Evolutionary conservation across 2,113 vertebrate genomes (phyloP).

Genomic region (Neolamprologus fasciatus): DNA sequence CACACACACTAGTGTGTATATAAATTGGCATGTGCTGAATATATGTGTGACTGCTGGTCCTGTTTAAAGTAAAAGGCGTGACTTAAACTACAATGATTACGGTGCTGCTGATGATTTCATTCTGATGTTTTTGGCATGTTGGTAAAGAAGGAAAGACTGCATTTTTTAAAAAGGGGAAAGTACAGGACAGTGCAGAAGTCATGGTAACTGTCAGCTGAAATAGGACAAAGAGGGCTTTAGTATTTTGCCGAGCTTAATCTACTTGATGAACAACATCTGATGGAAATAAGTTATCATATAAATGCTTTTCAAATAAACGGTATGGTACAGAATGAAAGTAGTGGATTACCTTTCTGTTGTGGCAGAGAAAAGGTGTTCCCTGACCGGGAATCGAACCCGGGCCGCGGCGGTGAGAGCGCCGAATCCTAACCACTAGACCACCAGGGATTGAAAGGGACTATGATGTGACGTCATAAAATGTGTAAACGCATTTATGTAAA

Average conservation of each 20-base stretch:
- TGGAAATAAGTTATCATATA: conserved; percentile 63
- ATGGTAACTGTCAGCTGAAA: not conserved
- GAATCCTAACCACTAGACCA: conserved; percentile 58
- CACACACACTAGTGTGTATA: not conserved
- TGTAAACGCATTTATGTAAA: not conserved
- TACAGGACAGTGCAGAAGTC: not conserved
- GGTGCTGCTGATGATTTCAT: conserved; percentile 5
- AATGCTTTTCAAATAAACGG: conserved; percentile 85
- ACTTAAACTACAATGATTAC: conserved; percentile 10
- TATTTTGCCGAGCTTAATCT: conserved; percentile 30
- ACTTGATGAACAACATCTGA: conserved; percentile 25
- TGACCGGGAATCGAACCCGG: conserved; percentile 57
- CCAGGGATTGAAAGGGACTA: not conserved
- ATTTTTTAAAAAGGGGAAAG: not conserved
- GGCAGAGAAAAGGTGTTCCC: not conserved
- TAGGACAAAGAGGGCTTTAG: conserved; percentile 26
- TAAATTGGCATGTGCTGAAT: not conserved
- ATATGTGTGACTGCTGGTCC: conserved; percentile 13
- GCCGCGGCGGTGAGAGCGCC: conserved; percentile 49
- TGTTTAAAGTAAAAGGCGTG: conserved; percentile 13
- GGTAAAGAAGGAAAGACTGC: not conserved
- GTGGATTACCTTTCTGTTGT: not conserved
- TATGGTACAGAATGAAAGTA: not conserved
- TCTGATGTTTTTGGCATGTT: conserved; percentile 14
- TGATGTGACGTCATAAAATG: fast-evolving